phyloP scores from a whole-genome alignment of 1,140 invertebrate species.

The Dendrolimus punctatus region DNA sequence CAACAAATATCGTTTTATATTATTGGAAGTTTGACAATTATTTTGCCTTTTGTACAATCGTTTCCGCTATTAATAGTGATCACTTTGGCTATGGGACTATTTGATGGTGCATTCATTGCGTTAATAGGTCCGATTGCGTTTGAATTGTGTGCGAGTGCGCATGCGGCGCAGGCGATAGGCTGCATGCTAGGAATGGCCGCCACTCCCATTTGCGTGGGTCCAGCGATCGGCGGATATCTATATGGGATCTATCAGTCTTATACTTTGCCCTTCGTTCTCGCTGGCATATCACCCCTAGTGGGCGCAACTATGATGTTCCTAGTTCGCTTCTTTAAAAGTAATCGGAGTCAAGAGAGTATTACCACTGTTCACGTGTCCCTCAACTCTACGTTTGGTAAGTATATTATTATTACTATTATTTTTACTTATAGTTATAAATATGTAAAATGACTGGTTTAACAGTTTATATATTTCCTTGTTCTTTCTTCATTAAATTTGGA shows the following conservation, averaged over 20 bases:
- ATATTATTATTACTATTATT: too few relatives aligned
- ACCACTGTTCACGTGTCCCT: too few relatives aligned
- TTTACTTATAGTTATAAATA: too few relatives aligned
- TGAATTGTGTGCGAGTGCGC: conserved; percentile 87
- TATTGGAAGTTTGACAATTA: conserved; percentile 87
- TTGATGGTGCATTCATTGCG: conserved; percentile 95
- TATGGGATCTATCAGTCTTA: conserved; percentile 79
- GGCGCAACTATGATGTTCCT: conserved; percentile 85
- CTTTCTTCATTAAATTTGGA: too few relatives aligned
- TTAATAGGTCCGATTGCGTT: conserved; percentile 94
- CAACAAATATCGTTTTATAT: conserved; percentile 91
- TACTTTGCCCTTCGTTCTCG: conserved; percentile 83
- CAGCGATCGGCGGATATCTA: conserved; percentile 86
- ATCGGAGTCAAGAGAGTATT: conserved; percentile 9
- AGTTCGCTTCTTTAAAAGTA: conserved; percentile 54
- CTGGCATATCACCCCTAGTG: conserved; percentile 88
- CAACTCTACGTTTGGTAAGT: too few relatives aligned
- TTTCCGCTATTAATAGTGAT: conserved; percentile 81
- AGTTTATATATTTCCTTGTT: too few relatives aligned
- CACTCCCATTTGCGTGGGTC: conserved; percentile 88
- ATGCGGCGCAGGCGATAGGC: conserved; percentile 93
- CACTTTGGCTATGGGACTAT: conserved; percentile 87
- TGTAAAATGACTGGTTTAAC: too few relatives aligned
- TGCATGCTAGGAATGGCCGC: conserved; percentile 91
- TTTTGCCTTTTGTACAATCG: conserved; percentile 79